Percentiles rank a stretch among this genome's conserved stretches.
These are phyloP conservation scores for human (Homo sapiens) DNA, from an alignment of 2,113 vertebrate species.

Conservation along the genomic window GRCh38 chr7:105255001-105255500, in stretches of 20 bases:
- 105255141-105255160: neutral
- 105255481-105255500: neutral
- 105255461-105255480: neutral
- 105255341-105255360: neutral
- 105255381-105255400: neutral
- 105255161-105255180: conserved; percentile 12
- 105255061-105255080: neutral
- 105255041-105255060: neutral
- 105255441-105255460: neutral
- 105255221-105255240: neutral
- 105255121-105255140: neutral
- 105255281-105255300: neutral
- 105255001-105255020: neutral
- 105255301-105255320: neutral
- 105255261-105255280: neutral
- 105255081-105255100: neutral
- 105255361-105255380: neutral
- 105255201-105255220: neutral
- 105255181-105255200: neutral
- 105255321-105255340: neutral
- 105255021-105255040: neutral
- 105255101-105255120: conserved; percentile 25
- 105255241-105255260: neutral
- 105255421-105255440: neutral
- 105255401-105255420: neutral